Base-by-base conservation (phyloP, 2,888 invertebrate species). In the Caenorhabditis doughertyi region DNA sequence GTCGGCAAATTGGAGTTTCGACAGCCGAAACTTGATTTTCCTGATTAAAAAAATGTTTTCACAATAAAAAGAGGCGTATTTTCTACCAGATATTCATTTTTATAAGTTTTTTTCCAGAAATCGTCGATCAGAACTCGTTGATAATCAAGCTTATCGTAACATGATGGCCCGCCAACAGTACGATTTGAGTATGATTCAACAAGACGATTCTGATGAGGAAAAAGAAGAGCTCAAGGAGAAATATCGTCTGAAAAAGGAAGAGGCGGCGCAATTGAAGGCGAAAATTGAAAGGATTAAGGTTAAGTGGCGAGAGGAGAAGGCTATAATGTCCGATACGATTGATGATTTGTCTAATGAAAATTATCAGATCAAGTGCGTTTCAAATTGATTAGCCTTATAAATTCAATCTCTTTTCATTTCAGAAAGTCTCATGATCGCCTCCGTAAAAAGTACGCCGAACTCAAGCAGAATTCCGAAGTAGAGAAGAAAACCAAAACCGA, bases 121-220 rank as follows among this genome's bases (percentile, higher is more conserved):
- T 21, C 71, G 64, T 1, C 79, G 65, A 16, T 79, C 70, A 2
- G 79, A 79, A 64, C 29, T 65, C 13, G 39, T 73, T 23, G 73
- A 73, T 7, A 62, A 79, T n/a, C 79, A 73, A 32, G 42, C 62
- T 0, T 73, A 79, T 42, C 65, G 76, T 5, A 74, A 83, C 29
- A 47, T 79, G 71, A 32, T 83, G 9, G 79, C 83, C 3, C 44
- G 71, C 2, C 64, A 58, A n/a, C 74, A 83, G 25, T 79, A 79
- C 53, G 82, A 83, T 65, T 58, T 67, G 72, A 64, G 49, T 47
- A 83, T 83, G 73, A 79, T 29, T 18, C 74, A 68, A 32, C 68
- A 53, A 11, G 79, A 76, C 70, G 83, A 83, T 68, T 83, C 83
- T 0, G 83, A 83, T 35, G 79, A 77, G 9, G 77, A 83, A 23